These are phyloP conservation scores for Ptychochromis oligacanthus DNA, from an alignment of 2,113 vertebrate species.

Conservation along the genomic window DNA sequence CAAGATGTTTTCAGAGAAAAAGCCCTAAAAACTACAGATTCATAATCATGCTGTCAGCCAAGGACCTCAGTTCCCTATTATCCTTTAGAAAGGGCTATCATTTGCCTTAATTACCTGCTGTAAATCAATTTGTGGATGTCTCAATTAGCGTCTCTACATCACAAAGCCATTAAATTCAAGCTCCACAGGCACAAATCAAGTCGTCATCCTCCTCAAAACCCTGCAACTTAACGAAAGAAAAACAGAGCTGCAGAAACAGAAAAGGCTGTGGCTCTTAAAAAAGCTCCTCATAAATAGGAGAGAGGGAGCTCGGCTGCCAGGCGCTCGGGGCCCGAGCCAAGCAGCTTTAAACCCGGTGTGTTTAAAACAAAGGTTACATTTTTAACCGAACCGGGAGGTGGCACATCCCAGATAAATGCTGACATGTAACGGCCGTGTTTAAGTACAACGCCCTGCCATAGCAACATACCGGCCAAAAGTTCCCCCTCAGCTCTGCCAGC, in stretches of 20 bases:
- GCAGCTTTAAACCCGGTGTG: not conserved
- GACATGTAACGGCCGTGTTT: not conserved
- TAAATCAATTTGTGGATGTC: slow-evolving; percentile 34
- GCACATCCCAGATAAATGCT: not conserved
- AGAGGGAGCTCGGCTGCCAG: not conserved
- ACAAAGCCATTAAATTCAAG: not conserved
- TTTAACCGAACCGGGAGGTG: not conserved
- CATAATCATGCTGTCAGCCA: not conserved
- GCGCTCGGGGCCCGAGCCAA: not conserved
- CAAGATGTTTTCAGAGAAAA: slow-evolving; percentile 5
- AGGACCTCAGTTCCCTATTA: not conserved
- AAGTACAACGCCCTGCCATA: not conserved
- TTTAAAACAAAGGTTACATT: slow-evolving; percentile 9
- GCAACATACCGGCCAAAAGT: not conserved
- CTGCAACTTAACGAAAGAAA: not conserved
- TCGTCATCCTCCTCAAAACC: not conserved
- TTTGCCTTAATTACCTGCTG: slow-evolving; percentile 28
- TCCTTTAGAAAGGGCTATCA: slow-evolving; percentile 19
- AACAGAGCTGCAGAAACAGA: not conserved
- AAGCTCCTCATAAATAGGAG: not conserved
- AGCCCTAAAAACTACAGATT: not conserved
- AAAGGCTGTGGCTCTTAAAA: not conserved
- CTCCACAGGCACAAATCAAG: slow-evolving; percentile 23
- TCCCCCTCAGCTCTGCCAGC: not conserved
- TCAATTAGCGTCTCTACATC: slow-evolving; percentile 37